Evolutionary conservation across 1,140 invertebrate species (phyloP).

Genomic region (Musca domestica): DNA sequence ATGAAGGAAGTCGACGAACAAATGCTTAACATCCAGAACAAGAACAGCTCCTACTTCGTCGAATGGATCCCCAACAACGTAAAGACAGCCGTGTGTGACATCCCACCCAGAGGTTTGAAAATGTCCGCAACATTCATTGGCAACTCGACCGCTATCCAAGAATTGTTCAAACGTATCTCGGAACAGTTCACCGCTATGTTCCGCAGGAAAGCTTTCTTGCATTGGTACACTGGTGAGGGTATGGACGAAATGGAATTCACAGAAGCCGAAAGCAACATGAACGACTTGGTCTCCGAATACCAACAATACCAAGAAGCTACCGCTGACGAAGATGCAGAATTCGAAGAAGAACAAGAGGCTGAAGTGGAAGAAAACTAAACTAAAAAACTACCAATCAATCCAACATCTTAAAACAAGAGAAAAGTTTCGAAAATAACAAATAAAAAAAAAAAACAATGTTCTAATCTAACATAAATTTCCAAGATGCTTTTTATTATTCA

Average conservation of each 20-base stretch:
- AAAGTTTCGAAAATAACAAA: conserved; percentile 42
- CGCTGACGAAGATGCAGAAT: conserved; percentile 68
- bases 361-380: conserved; percentile 56
- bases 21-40: conserved; percentile 80
- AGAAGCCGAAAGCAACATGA: conserved; percentile 76
- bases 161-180: conserved; percentile 78
- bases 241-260: conserved; percentile 87
- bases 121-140: conserved; percentile 81
- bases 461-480: conserved; percentile 9
- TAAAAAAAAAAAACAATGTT: conserved; percentile 36
- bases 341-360: conserved; percentile 62
- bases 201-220: conserved; percentile 69
- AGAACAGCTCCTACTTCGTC: conserved; percentile 80
- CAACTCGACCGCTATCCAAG: conserved; percentile 80
- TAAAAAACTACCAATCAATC: conserved; percentile 5
- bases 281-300: conserved; percentile 82
- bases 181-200: conserved; percentile 74
- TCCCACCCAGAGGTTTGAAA: conserved; percentile 78
- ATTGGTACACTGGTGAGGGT: conserved; percentile 81
- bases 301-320: conserved; percentile 87
- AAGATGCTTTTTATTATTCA: no score
- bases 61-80: conserved; percentile 87
- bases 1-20: conserved; percentile 84
- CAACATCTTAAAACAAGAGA: conserved; percentile 38
- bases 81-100: conserved; percentile 84